Evolutionary conservation across 1,140 invertebrate genomes (phyloP), one percentile per base, ranked within the genome.

Genomic region (Drosophila virilis): DNA sequence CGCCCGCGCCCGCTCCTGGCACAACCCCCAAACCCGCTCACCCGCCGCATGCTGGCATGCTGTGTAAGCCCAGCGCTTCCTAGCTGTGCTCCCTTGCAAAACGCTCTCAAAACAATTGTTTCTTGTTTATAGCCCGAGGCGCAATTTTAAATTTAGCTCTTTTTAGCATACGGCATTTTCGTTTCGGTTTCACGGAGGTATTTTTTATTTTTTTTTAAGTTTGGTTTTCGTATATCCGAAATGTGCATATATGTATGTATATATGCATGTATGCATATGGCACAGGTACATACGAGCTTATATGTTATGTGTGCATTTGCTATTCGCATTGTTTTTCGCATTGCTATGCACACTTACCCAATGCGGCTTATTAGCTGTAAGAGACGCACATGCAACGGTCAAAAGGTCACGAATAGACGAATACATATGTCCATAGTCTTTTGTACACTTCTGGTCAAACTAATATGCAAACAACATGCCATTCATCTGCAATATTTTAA

Each of bases 71-170:
- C 15, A 40, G 51, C 66, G 46, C 38, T 43, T 51, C 45, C 37
- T 48, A 10, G 46, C 46, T 48, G 17, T 13, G 38, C 64, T 67
- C 42, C 40, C 54, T 54, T 52, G 59, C 59, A 80, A 82, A 84
- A 60, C 68, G 73, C 73, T 76, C 74, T 60, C 68, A 52, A 69
- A 85, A 80, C 80, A 84, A 84, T 84, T 84, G 73, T 85, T 84
- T 85, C 73, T 74, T 85, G 68, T 85, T 80, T 85, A 84, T 80
- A 64, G 68, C 77, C 69, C 17, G 45, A 77, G 71, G 80, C 69
- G 77, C 77, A 80, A 85, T 85, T 84, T 85, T 60, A 84, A 80
- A 80, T 85, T 84, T 80, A 64, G 58, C 65, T 77, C 81, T 77
- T 42, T 67, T 57, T 58, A 60, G 50, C 43, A 76, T 61, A 61